Evolutionary conservation across 53 echinoderm and acorn worm species (phyloP).

Genomic region (Patiria pectinifera): DNA sequence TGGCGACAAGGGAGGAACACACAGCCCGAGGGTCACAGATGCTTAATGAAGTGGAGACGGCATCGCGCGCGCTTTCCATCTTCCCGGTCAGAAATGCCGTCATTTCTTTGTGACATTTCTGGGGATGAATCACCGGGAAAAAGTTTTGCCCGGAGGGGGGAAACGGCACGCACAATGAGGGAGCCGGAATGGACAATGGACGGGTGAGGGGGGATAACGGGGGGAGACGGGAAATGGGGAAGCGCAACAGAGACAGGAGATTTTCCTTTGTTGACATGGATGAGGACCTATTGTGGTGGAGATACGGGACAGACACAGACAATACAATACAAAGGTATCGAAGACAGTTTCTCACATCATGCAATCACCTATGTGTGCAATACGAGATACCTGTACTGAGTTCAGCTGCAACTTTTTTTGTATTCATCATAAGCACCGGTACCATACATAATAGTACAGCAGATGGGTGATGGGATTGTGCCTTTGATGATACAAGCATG

Average conservation of each 20-base stretch:
- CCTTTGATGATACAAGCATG: too few species aligned
- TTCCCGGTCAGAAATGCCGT: constrained; percentile 3
- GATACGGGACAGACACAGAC: constrained; percentile 3
- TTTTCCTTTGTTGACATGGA: neutral
- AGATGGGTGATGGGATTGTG: too few species aligned
- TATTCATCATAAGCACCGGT: too few species aligned
- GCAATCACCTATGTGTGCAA: too few species aligned
- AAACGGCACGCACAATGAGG: neutral
- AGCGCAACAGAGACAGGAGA: constrained; percentile 24
- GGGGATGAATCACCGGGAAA: constrained; percentile 41
- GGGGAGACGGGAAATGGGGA: neutral
- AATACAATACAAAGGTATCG: neutral
- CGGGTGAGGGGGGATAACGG: neutral
- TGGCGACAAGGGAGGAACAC: constrained; percentile 62
- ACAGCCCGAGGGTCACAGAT: constrained; percentile 48
- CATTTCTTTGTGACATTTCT: constrained; percentile 64
- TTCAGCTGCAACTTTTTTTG: too few species aligned
- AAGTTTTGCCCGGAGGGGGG: neutral
- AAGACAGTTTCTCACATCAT: too few species aligned
- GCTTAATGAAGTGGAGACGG: constrained; percentile 57
- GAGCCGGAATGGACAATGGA: constrained; percentile 8
- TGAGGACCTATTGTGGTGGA: neutral
- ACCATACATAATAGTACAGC: too few species aligned
- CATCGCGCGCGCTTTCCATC: neutral
- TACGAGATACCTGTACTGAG: too few species aligned